phyloP scores from a whole-genome alignment of 2,113 vertebrate species.

The human region DNA sequence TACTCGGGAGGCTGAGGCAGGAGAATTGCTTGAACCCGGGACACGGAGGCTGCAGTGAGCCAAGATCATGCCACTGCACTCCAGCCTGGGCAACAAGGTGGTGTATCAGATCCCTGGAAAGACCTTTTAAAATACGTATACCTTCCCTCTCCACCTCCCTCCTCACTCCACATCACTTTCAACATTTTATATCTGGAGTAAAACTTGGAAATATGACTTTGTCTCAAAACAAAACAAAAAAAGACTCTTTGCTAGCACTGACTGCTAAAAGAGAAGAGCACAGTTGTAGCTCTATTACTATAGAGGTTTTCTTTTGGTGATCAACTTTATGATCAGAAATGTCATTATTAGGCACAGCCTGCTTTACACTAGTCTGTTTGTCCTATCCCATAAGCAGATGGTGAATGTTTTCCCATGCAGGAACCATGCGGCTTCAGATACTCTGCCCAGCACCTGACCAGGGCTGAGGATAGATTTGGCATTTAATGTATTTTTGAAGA shows the following conservation, averaged over 20 bases:
- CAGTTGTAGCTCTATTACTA: slow-evolving; percentile 8
- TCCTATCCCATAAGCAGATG: not conserved
- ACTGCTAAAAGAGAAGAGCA: not conserved
- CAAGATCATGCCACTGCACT: no score
- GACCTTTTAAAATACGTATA: not conserved
- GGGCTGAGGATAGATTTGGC: not conserved
- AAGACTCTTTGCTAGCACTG: not conserved
- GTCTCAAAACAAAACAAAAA: no score
- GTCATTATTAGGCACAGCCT: not conserved
- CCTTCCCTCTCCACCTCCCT: not conserved
- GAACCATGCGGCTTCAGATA: no score
- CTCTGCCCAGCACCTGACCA: not conserved
- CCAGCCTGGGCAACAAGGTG: no score
- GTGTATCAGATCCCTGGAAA: not conserved
- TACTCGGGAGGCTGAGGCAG: no score
- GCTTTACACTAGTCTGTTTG: not conserved
- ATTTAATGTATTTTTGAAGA: not conserved
- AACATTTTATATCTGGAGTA: not conserved
- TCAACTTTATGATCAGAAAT: not conserved
- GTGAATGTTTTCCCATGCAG: not conserved
- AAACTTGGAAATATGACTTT: not conserved
- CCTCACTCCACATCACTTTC: not conserved
- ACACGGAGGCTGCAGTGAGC: no score
- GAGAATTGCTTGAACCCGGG: no score
- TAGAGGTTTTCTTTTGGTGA: not conserved